Evolutionary conservation across 2,888 invertebrate species (phyloP), one percentile per base, ranked within the genome.

Genomic region (Malthinus flaveolus): DNA sequence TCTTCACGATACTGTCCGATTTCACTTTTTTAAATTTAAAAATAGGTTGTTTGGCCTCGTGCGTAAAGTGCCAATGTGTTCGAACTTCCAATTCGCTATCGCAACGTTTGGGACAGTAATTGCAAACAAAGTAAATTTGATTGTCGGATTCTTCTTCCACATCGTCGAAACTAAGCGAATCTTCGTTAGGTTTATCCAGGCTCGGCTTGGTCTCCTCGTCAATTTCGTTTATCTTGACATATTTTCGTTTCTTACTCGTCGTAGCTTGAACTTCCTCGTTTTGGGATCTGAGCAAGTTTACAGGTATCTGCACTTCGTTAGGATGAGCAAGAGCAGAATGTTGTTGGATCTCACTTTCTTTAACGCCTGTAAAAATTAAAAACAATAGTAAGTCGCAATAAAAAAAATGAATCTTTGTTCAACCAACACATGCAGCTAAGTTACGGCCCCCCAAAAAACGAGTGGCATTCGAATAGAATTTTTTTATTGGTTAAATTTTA

Each of bases 21-120:
- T 33, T 56, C 7, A 60, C 1, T 34, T 49, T 59, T 37, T 62
- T 61, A 42, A 56, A 57, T 12, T 53, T 50, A 23, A 64, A 62
- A 7, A n/a, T 7, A 9, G 44, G 49, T 12, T 37, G 50, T 13
- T 52, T 56, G 4, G 46, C 50, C 48, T 69, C 63, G 42, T 71
- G 71, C 7, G 46, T 52, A 6, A 51, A 39, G 11, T 63, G 56
- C 66, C 68, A 68, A 51, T 72, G 72, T 11, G 62, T 47, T 33
- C 59, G 49, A 6, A 70, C 56, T 33, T 46, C 53, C 5, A 56
- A 52, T 6, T 68, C 49, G 8, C 56, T 49, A 5, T 45, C 55
- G 23, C 58, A 62, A n/a, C 65, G 61, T 57, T 67, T 64, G 11
- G 66, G 62, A 53, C 71, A 71, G 48, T 70, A 66, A 5, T 61